Percentiles rank a stretch among this genome's conserved stretches.
Evolutionary conservation across 2,113 vertebrate species (phyloP).

Genomic region (Bothrops jararaca): DNA sequence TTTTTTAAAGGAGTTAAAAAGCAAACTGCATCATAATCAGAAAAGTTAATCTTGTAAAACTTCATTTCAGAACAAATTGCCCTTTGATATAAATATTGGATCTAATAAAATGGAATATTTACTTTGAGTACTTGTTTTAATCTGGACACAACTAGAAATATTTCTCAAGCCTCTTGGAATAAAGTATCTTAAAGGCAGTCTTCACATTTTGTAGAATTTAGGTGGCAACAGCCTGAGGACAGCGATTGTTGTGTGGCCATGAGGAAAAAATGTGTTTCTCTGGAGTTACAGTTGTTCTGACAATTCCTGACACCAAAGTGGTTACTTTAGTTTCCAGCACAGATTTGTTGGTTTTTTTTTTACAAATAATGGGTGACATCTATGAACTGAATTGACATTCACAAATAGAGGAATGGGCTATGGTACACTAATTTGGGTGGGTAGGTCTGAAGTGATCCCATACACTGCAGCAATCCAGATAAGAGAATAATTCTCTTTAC

Average conservation of each 20-base stretch:
- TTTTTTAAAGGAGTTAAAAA: neutral
- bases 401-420: neutral
- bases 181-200: neutral
- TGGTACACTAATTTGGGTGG: neutral
- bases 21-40: neutral
- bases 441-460: neutral
- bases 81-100: neutral
- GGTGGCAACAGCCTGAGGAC: neutral
- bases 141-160: neutral
- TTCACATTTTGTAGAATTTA: neutral
- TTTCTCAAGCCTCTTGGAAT: neutral
- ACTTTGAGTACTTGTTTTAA: neutral
- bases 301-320: neutral
- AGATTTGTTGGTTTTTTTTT: neutral
- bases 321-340: neutral
- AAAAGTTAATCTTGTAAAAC: neutral
- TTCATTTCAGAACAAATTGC: neutral
- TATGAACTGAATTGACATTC: neutral
- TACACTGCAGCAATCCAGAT: neutral
- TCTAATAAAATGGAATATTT: neutral
- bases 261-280: neutral
- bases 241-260: neutral
- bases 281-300: neutral
- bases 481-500: neutral
- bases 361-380: neutral